Conservation (phyloP, 2,113 vertebrate genomes). For the Sander vitreus region DNA sequence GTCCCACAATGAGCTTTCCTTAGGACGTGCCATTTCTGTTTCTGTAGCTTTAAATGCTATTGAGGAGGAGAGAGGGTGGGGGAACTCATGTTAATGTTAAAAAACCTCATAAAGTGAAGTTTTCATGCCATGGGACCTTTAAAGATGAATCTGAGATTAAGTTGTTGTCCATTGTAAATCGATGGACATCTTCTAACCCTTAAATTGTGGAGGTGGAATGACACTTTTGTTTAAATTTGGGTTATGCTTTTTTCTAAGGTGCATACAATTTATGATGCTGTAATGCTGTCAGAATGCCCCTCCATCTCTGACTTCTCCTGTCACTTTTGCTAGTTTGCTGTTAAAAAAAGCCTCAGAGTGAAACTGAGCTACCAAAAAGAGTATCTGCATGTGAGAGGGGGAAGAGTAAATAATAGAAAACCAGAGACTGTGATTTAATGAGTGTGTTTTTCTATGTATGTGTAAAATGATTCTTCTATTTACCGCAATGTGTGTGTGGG, state of each 20-base stretch:
- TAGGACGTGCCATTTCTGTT: no score
- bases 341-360: not conserved
- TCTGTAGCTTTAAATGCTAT: no score
- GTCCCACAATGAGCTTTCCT: no score
- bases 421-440: not conserved
- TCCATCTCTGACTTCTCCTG: not conserved
- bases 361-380: not conserved
- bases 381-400: not conserved
- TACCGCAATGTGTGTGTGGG: not conserved
- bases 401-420: not conserved
- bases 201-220: not conserved
- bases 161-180: not conserved
- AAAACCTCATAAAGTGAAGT: no score
- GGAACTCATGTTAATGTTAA: no score
- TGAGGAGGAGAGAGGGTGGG: no score
- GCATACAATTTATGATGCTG: not conserved
- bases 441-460: not conserved
- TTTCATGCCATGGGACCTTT: not conserved
- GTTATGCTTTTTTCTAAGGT: not conserved
- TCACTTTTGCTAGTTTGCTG: not conserved
- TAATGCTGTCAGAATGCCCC: not conserved
- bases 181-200: not conserved
- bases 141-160: not conserved
- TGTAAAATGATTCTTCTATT: conserved; percentile 8
- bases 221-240: not conserved